Evolutionary conservation across 2,797 vertebrate species (phyloP).

Genomic region (Dermochelys coriacea): DNA sequence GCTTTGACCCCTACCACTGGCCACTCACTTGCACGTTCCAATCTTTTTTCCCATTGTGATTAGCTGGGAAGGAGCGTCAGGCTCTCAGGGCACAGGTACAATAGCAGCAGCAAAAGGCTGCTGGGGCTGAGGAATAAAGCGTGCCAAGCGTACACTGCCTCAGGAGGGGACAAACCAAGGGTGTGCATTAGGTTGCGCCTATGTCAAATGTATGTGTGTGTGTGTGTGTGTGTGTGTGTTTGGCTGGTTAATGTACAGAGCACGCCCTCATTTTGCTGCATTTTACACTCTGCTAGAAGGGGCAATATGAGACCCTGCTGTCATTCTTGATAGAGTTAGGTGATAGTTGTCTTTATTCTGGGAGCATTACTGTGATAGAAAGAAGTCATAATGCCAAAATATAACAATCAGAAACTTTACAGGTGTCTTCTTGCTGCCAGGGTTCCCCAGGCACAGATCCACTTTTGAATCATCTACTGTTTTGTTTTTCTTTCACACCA

Average conservation of each 20-base stretch:
- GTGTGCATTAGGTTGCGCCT: background rate
- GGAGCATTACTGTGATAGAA: background rate
- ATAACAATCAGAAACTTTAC: background rate
- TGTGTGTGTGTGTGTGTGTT: fast-evolving
- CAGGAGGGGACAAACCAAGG: background rate
- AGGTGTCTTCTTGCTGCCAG: background rate
- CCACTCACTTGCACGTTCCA: background rate
- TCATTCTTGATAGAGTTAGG: background rate
- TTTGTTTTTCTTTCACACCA: no score
- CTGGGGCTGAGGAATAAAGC: background rate
- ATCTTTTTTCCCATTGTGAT: background rate
- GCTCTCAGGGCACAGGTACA: background rate
- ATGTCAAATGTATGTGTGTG: fast-evolving
- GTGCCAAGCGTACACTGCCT: background rate
- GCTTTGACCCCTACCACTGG: background rate
- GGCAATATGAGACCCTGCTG: background rate
- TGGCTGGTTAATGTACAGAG: background rate
- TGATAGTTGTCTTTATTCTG: background rate
- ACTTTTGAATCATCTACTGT: no score
- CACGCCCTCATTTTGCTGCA: fast-evolving
- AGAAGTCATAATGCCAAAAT: background rate
- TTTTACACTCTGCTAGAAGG: background rate
- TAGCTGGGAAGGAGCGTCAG: background rate
- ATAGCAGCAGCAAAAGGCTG: background rate
- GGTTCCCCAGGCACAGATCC: background rate